A percentile compares a stretch with the other conserved stretches of the same genome.
These are phyloP conservation scores for Nycticryphes semicollaris DNA, from an alignment of 2,113 vertebrate genomes.

Conservation along the genomic window DNA sequence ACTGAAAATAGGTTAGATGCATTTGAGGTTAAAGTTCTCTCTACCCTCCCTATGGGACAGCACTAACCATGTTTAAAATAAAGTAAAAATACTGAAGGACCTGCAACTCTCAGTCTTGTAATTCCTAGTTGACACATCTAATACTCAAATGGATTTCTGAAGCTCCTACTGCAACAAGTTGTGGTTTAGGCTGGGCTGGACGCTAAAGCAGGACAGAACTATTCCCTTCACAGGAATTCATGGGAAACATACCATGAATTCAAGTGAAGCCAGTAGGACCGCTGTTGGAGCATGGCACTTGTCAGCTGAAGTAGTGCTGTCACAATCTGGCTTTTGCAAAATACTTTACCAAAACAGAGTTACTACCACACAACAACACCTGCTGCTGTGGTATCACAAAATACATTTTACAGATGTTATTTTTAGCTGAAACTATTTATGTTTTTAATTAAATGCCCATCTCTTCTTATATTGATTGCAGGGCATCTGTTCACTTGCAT, in stretches of 20 bases:
- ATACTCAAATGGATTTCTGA: not conserved
- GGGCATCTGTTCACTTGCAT: not conserved
- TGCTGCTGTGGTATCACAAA: not conserved
- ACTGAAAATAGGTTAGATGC: not conserved
- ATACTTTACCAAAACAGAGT: not conserved
- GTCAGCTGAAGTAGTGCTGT: not conserved
- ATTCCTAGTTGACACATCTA: not conserved
- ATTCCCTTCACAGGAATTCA: not conserved
- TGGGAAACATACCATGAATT: not conserved
- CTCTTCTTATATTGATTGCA: not conserved
- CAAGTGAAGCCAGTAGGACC: not conserved
- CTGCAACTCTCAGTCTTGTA: not conserved
- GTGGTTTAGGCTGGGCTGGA: not conserved
- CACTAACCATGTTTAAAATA: not conserved
- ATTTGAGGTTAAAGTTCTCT: not conserved
- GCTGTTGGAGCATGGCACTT: not conserved
- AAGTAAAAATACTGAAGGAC: not conserved
- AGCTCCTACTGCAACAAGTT: not conserved
- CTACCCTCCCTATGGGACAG: not conserved
- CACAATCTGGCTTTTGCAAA: not conserved
- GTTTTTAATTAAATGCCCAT: not conserved
- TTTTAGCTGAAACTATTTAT: not conserved
- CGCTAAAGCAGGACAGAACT: not conserved
- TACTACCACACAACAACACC: not conserved
- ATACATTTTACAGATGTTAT: not conserved